Conservation (phyloP, 2,113 vertebrate species). For the Cyprinodon brontotheroides region DNA sequence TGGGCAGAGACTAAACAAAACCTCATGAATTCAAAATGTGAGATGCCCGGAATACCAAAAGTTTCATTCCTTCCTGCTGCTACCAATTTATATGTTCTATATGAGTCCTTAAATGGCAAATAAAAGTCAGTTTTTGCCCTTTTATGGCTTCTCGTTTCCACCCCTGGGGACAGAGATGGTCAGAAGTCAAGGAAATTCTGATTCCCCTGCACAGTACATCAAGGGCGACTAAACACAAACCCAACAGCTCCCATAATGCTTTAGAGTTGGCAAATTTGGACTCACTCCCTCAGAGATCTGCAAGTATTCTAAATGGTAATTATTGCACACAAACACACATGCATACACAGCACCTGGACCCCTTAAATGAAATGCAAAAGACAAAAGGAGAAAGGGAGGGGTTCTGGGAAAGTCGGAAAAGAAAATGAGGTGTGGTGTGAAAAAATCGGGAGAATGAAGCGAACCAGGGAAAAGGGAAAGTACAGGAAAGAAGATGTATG, state of each 20-base stretch:
- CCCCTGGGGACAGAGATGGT: slow-evolving; percentile 76
- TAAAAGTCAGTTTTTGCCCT: slow-evolving; percentile 74
- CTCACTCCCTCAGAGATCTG: slow-evolving; percentile 73
- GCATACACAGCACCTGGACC: slow-evolving; percentile 52
- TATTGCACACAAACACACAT: slow-evolving; percentile 65
- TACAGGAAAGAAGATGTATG: slow-evolving; percentile 61
- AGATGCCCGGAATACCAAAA: slow-evolving; percentile 73
- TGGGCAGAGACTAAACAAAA: slow-evolving; percentile 68
- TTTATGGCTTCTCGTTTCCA: slow-evolving; percentile 56
- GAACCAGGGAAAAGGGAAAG: slow-evolving; percentile 40
- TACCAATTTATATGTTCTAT: slow-evolving; percentile 84
- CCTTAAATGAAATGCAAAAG: slow-evolving; percentile 71
- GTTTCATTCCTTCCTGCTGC: slow-evolving; percentile 66
- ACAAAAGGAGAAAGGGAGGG: slow-evolving; percentile 58
- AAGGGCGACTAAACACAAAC: slow-evolving; percentile 76
- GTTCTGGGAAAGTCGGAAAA: slow-evolving; percentile 45
- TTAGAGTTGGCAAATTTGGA: slow-evolving; percentile 71
- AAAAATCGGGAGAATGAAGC: slow-evolving; percentile 35
- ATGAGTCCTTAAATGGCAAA: slow-evolving; percentile 76
- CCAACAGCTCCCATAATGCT: slow-evolving; percentile 74
- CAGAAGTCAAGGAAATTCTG: slow-evolving; percentile 84
- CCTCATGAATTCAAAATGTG: slow-evolving; percentile 74
- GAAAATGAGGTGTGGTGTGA: slow-evolving; percentile 40
- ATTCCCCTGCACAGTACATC: slow-evolving; percentile 72
- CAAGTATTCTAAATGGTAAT: slow-evolving; percentile 86